A percentile compares a stretch with the other conserved stretches of the same genome.
Evolutionary conservation across 2,797 vertebrate species (phyloP).

Genomic region (Serranus cabrilla): DNA sequence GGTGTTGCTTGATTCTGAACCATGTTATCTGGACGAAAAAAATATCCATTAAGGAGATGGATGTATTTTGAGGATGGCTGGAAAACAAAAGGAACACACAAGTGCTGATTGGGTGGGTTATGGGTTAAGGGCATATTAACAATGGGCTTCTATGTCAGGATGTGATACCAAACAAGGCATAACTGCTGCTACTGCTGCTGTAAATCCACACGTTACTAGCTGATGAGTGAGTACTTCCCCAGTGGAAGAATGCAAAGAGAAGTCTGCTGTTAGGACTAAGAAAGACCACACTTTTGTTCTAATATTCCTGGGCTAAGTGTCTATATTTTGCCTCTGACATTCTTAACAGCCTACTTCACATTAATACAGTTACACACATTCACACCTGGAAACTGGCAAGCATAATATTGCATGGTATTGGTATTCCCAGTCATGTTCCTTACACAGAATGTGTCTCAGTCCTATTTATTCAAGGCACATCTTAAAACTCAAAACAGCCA

Average conservation of each 20-base stretch:
- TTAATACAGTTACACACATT: conserved; percentile 44
- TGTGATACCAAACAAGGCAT: conserved; percentile 62
- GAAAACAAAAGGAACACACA: conserved; percentile 82
- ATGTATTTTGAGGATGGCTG: conserved; percentile 76
- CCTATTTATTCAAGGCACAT: conserved; percentile 85
- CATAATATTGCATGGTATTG: conserved; percentile 59
- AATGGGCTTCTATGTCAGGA: conserved; percentile 76
- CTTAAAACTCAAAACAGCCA: conserved; percentile 76
- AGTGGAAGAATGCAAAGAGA: conserved; percentile 21
- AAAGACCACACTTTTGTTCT: neutral
- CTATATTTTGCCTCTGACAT: conserved; percentile 20
- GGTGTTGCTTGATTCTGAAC: conserved; percentile 72
- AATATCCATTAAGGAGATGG: conserved; percentile 83
- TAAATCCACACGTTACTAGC: conserved; percentile 49
- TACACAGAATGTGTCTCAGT: conserved; percentile 56
- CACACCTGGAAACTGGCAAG: conserved; percentile 38
- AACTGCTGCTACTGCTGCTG: conserved; percentile 42
- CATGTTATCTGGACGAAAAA: conserved; percentile 63
- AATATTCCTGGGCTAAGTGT: neutral
- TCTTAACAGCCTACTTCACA: conserved; percentile 35
- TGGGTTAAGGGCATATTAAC: conserved; percentile 79
- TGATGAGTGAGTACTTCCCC: conserved; percentile 43
- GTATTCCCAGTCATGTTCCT: conserved; percentile 86
- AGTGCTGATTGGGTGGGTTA: conserved; percentile 77
- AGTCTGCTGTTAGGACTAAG: neutral